A percentile compares a stretch with the other conserved stretches of the same genome.
Conservation (phyloP, 2,888 invertebrate genomes). For the Campoplex nolae region DNA sequence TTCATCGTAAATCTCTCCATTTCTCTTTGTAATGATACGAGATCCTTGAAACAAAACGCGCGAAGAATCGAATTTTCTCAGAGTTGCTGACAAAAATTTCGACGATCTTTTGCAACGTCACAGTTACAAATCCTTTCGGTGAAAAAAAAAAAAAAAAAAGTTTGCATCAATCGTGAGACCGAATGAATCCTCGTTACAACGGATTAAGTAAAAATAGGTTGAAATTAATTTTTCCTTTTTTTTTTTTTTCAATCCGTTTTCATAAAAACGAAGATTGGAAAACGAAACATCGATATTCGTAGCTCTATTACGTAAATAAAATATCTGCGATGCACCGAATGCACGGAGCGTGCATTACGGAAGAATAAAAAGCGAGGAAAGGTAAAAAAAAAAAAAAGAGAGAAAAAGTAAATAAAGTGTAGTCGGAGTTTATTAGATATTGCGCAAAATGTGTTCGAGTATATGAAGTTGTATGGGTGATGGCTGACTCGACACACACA, state of each 20-base stretch:
- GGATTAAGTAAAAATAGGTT: neutral
- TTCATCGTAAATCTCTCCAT: too few species aligned
- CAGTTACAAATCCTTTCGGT: too few species aligned
- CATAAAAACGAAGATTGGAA: constrained; percentile 8
- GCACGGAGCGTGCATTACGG: neutral
- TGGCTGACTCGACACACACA: constrained; percentile 41
- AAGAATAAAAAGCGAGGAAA: neutral
- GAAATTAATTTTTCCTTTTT: neutral
- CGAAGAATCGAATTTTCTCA: too few species aligned
- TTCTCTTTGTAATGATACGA: too few species aligned
- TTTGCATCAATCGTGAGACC: neutral
- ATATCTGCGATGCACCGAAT: constrained; percentile 23
- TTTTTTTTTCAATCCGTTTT: neutral
- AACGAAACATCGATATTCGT: constrained; percentile 22
- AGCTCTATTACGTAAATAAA: constrained; percentile 28
- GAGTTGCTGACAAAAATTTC: too few species aligned
- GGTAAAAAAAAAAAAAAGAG: neutral
- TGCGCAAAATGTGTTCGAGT: constrained; percentile 48
- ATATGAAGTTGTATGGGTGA: neutral
- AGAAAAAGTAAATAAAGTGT: constrained; percentile 4
- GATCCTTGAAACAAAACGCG: too few species aligned
- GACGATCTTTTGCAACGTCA: too few species aligned
- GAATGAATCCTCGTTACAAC: neutral
- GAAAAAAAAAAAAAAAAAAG: too few species aligned
- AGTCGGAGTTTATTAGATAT: constrained; percentile 35